Percentiles rank a stretch among this genome's conserved stretches.
These are phyloP conservation scores for Troides aeacus DNA, from an alignment of 2,888 invertebrate genomes.

Conservation along the genomic window DNA sequence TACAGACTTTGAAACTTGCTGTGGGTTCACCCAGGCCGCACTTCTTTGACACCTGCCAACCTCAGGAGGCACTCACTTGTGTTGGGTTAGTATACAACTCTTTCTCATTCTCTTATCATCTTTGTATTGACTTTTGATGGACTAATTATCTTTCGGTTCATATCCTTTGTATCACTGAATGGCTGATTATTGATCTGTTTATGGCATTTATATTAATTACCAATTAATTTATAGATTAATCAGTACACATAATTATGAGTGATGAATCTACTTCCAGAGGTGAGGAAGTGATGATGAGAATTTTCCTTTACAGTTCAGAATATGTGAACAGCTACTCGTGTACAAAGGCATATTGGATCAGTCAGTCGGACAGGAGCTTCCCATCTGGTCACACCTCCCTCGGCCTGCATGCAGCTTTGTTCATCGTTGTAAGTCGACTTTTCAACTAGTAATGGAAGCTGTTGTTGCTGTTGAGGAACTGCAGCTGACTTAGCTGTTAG, in stretches of 20 bases:
- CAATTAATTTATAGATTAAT: no score
- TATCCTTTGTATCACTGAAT: no score
- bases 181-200: no score
- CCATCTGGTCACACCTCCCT: conserved; percentile 89
- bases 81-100: conserved; percentile 46
- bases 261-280: not conserved
- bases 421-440: conserved; percentile 76
- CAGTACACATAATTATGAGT: not conserved
- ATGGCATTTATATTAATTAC: no score
- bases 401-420: conserved; percentile 83
- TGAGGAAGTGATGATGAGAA: not conserved
- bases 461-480: no score
- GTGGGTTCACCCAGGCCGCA: conserved; percentile 88
- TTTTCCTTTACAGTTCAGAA: conserved; percentile 49
- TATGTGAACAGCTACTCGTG: conserved; percentile 83
- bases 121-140: no score
- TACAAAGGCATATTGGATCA: conserved; percentile 81
- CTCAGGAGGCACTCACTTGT: conserved; percentile 83
- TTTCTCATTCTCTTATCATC: no score
- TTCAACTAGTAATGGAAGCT: not conserved
- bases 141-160: no score
- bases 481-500: no score
- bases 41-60: conserved; percentile 86
- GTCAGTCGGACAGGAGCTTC: conserved; percentile 83
- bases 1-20: conserved; percentile 80